Evolutionary conservation across 2,113 vertebrate genomes (phyloP), one percentile per base, ranked within the genome.

Genomic region (Eolophus roseicapilla): DNA sequence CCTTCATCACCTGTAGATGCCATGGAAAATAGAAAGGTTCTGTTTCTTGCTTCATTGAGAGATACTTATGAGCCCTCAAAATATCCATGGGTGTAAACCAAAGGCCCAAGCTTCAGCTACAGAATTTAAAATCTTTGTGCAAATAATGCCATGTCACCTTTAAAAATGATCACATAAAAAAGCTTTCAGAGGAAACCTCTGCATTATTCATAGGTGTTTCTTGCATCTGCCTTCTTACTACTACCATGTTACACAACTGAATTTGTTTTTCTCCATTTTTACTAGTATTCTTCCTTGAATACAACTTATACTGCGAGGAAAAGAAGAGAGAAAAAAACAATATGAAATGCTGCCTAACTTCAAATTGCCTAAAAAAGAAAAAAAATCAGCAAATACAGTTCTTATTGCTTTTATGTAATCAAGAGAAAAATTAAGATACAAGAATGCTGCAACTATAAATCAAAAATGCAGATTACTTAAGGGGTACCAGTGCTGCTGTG

Each of bases 341-440:
- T 31, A 27, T 52, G 31, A 41, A 91, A 82, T 35, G 44, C 57
- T 90, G 43, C 50, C 88, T 92, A n/a, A 90, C 64, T 81, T 91
- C 83, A 70, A 47, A 84, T 14, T 78, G 49, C 47, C 29, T 47
- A 39, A 49, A 23, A 59, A 60, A 69, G 11, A 47, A 24, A 64
- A 35, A 25, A 35, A 24, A 24, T 31, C 28, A 53, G 20, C 47
- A 81, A 83, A 84, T 46, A 14, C 12, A 37, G 3, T 67, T 76
- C 46, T 78, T 73, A 85, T 13, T 91, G 49, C 76, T 91, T 92
- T 93, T 71, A 76, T 85, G 37, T 65, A 92, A 94, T 74, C 59
- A 85, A 82, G 31, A 59, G 17, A 63, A 93, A 92, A 94, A 94
- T 67, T 62, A 93, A 83, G 31, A 27, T 11, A 43, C 4, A 52